Percentiles rank a stretch among this genome's conserved stretches.
phyloP scores from a whole-genome alignment of 2,888 invertebrate species.

The Hartigia nigra region DNA sequence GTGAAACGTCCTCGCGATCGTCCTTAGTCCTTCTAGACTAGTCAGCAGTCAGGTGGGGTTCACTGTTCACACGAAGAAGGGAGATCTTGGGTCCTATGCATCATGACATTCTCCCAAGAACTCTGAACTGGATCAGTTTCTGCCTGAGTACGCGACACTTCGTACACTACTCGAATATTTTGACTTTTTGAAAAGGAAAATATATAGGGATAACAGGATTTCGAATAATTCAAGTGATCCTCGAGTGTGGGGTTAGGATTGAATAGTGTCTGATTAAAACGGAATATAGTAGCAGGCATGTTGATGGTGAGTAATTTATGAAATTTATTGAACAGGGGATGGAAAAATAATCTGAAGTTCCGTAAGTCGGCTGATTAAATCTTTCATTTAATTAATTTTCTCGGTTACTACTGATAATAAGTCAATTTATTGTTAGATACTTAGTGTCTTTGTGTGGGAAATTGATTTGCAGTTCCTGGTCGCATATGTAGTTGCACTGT shows the following conservation, averaged over 20 bases:
- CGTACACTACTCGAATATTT: constrained; percentile 5
- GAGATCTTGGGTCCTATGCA: constrained; percentile 39
- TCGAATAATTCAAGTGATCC: background rate
- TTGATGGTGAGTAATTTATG: constrained; percentile 1
- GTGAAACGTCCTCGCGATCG: constrained; percentile 6
- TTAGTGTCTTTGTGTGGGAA: background rate
- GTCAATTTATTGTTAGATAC: background rate
- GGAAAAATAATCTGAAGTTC: background rate
- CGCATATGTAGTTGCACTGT: background rate
- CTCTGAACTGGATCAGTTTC: constrained; percentile 57
- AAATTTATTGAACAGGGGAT: background rate
- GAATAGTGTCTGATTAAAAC: background rate
- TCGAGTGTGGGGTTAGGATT: background rate
- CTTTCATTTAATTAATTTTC: background rate
- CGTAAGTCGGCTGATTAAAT: background rate
- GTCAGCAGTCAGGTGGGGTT: constrained; percentile 19
- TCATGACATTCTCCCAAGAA: constrained; percentile 57
- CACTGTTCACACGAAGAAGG: constrained; percentile 18
- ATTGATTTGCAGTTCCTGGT: background rate
- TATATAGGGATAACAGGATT: constrained; percentile 20
- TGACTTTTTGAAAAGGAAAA: background rate
- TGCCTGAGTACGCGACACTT: constrained; percentile 35
- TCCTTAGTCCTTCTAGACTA: background rate
- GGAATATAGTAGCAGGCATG: constrained; percentile 1
- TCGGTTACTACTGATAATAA: background rate